Evolutionary conservation across 2,113 vertebrate species (phyloP).

Genomic region (Corydoras maculifer): DNA sequence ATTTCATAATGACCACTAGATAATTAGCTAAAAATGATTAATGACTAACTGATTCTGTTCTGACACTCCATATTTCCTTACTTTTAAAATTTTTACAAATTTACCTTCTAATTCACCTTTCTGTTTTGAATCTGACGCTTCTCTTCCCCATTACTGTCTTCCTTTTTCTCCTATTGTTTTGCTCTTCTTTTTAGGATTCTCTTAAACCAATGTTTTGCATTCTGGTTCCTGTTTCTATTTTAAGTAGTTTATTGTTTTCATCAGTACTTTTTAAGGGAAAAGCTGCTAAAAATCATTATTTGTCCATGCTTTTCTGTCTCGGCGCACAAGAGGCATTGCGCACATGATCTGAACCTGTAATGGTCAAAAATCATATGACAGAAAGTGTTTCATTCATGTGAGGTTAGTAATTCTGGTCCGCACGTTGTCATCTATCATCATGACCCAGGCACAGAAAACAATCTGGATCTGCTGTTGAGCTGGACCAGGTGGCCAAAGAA

Average conservation of each 20-base stretch:
- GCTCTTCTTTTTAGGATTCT: neutral
- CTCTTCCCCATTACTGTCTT: neutral
- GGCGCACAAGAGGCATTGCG: slow-evolving; percentile 1
- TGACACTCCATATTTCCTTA: slow-evolving; percentile 1
- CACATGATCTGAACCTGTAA: slow-evolving; percentile 9
- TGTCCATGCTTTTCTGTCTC: neutral
- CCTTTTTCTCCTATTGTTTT: neutral
- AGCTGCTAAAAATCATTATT: slow-evolving; percentile 31
- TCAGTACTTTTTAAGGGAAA: slow-evolving; percentile 18
- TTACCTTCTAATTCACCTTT: neutral
- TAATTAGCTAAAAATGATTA: slow-evolving; percentile 33
- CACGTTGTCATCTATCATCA: slow-evolving; percentile 31
- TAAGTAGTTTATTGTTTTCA: neutral
- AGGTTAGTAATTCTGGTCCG: slow-evolving; percentile 31
- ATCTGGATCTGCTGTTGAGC: no score
- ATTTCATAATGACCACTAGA: slow-evolving; percentile 30
- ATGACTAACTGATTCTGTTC: slow-evolving; percentile 27
- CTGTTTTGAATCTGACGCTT: neutral
- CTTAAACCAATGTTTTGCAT: neutral
- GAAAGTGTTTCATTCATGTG: slow-evolving; percentile 29
- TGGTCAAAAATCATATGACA: slow-evolving; percentile 35
- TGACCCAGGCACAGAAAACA: neutral
- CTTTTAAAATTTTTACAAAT: neutral
- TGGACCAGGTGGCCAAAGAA: no score
- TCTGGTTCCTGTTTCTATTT: neutral